These are phyloP conservation scores for Thaumetopoea pityocampa DNA, from an alignment of 1,140 invertebrate species.

Conservation along the genomic window DNA sequence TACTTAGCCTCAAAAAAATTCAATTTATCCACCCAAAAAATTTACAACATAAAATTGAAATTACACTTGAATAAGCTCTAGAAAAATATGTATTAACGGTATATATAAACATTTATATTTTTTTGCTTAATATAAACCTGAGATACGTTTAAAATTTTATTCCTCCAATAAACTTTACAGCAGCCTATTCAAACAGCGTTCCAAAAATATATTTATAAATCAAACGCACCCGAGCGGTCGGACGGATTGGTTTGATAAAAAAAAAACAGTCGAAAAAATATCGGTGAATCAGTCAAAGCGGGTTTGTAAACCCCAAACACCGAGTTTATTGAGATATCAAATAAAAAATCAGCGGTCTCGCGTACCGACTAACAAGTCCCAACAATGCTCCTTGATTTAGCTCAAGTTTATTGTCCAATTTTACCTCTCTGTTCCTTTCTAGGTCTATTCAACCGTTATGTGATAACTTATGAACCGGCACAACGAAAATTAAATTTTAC, in stretches of 20 bases:
- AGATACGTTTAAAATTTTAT: constrained; percentile 26
- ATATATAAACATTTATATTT: neutral
- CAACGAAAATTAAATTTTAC: constrained; percentile 23
- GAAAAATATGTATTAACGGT: neutral
- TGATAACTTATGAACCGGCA: constrained; percentile 18
- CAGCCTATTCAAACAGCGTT: constrained; percentile 34
- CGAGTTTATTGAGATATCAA: constrained; percentile 68
- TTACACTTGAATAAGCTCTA: constrained; percentile 6
- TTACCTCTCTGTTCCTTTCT: constrained; percentile 51
- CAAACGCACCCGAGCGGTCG: constrained; percentile 38
- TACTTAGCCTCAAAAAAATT: constrained; percentile 1
- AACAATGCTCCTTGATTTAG: constrained; percentile 68
- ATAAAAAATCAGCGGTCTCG: constrained; percentile 69
- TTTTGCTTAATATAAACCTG: neutral
- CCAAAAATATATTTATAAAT: constrained; percentile 65
- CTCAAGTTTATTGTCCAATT: constrained; percentile 60
- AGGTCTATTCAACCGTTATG: constrained; percentile 35
- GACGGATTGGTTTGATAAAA: constrained; percentile 19
- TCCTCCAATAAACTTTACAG: constrained; percentile 40
- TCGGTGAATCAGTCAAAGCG: constrained; percentile 24
- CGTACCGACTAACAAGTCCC: constrained; percentile 55
- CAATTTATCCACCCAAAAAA: constrained; percentile 2
- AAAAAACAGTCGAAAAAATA: constrained; percentile 44
- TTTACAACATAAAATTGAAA: constrained; percentile 10
- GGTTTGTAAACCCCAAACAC: constrained; percentile 47